Evolutionary conservation across 2,888 invertebrate genomes (phyloP), one percentile per base, ranked within the genome.

Genomic region (Pyrocoelia pectoralis): DNA sequence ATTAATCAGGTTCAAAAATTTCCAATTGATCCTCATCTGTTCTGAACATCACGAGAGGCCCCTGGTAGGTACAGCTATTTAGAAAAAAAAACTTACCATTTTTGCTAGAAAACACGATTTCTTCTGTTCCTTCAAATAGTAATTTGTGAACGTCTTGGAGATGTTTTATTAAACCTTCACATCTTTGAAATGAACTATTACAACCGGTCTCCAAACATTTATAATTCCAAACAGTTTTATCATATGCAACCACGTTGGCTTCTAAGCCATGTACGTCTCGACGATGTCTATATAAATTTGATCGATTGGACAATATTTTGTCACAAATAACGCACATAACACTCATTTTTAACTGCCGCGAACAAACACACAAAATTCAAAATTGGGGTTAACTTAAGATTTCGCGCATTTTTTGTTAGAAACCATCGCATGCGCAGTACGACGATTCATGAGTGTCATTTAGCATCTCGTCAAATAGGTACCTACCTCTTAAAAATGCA

Each of bases 181-280:
- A 38, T 9, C 38, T 38, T 12, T 38, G 12, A 38, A 8, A 38
- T 8, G 38, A 38, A 38, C 5, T 38, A 38, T 38, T 38, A 38
- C 12, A 38, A 38, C 38, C 38, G 6, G 10, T 38, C 38, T 38
- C 38, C 38, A 38, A 5, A 38, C 38, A 38, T 38, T 38, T 38
- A 38, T 38, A 38, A 38, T 38, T 38, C 38, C 38, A 38, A 38
- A 38, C 38, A 38, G 38, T 38, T 38, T 38, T 38, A 38, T 38
- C 38, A 38, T 38, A 38, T 38, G 38, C 5, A 38, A 38, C 38
- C 38, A 38, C 5, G 38, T 38, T 38, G 5, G 38, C 38, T 38
- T 9, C 3, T 38, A 38, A 38, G 6, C 38, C 38, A 38, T 38
- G 38, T 38, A 38, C 38, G 10, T 38, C 38, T 38, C 38, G 38